phyloP scores from a whole-genome alignment of 2,797 vertebrate genomes.

The Arctocebus calabarensis region DNA sequence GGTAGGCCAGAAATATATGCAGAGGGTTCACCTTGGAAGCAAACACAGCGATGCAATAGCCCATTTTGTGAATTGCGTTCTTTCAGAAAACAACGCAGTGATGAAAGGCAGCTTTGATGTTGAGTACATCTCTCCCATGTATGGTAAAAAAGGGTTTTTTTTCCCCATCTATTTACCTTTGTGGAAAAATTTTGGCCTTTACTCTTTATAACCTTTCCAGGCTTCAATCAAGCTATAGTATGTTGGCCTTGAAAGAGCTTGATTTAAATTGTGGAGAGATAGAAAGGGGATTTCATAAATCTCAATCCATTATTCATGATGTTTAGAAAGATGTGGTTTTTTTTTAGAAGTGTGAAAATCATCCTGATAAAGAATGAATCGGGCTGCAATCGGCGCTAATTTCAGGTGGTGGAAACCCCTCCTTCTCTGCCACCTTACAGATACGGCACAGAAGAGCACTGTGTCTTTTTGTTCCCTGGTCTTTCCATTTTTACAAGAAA shows the following conservation, averaged over 20 bases:
- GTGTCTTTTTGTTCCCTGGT: background rate
- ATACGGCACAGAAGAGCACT: background rate
- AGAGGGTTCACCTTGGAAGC: background rate
- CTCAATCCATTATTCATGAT: slow-evolving; percentile 75
- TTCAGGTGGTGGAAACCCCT: background rate
- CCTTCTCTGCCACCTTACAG: background rate
- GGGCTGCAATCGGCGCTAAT: background rate
- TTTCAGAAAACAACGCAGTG: slow-evolving; percentile 41
- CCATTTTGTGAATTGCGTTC: background rate
- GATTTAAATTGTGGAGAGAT: slow-evolving; percentile 76
- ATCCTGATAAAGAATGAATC: background rate
- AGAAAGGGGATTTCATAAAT: slow-evolving; percentile 59
- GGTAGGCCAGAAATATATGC: background rate
- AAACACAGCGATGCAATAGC: background rate
- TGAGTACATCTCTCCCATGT: background rate
- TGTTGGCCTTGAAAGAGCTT: slow-evolving; percentile 77
- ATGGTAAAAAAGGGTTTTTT: background rate
- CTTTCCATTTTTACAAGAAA: background rate
- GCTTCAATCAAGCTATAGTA: slow-evolving; percentile 68
- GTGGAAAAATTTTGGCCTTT: slow-evolving; percentile 59
- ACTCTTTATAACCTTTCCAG: slow-evolving; percentile 70
- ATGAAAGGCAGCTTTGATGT: background rate
- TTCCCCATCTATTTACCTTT: slow-evolving; percentile 41
- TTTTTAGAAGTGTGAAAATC: slow-evolving; percentile 50
- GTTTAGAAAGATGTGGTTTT: slow-evolving; percentile 54